These are phyloP conservation scores for Rhyacophila evoluta DNA, from an alignment of 2,888 invertebrate genomes.

Conservation along the genomic window DNA sequence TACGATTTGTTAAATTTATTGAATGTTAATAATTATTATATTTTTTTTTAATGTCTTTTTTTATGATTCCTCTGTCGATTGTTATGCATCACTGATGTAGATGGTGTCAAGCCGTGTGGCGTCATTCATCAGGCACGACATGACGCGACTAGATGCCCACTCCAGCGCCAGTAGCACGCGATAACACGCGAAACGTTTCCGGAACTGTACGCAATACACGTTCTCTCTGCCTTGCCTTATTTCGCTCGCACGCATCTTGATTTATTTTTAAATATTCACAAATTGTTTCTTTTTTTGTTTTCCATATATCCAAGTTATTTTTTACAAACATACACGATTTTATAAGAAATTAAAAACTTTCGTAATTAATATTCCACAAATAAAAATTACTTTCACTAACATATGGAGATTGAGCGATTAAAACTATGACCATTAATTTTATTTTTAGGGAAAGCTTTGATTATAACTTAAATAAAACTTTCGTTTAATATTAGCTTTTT, in stretches of 20 bases:
- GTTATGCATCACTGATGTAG: neutral
- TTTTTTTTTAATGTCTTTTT: no score
- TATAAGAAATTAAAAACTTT: neutral
- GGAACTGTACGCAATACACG: neutral
- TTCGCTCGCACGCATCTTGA: neutral
- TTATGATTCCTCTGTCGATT: neutral
- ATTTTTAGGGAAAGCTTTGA: no score
- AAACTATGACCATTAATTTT: no score
- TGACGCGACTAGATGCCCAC: slow-evolving; percentile 4
- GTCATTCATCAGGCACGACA: slow-evolving; percentile 18
- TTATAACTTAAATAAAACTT: no score
- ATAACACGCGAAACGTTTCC: slow-evolving; percentile 8
- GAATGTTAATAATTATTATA: no score
- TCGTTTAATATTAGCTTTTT: no score
- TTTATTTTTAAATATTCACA: slow-evolving; percentile 3
- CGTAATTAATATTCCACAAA: neutral
- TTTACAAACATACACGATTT: neutral
- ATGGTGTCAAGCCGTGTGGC: neutral
- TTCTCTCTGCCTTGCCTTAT: neutral
- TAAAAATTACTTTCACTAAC: no score
- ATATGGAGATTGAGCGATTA: no score
- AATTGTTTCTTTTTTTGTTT: neutral
- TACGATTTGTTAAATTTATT: no score
- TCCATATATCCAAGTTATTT: neutral
- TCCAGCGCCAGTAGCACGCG: neutral